A percentile compares a stretch with the other conserved stretches of the same genome.
Conservation (phyloP, 92 coral and sea anemone genomes). For the Zoanthus sociatus region DNA sequence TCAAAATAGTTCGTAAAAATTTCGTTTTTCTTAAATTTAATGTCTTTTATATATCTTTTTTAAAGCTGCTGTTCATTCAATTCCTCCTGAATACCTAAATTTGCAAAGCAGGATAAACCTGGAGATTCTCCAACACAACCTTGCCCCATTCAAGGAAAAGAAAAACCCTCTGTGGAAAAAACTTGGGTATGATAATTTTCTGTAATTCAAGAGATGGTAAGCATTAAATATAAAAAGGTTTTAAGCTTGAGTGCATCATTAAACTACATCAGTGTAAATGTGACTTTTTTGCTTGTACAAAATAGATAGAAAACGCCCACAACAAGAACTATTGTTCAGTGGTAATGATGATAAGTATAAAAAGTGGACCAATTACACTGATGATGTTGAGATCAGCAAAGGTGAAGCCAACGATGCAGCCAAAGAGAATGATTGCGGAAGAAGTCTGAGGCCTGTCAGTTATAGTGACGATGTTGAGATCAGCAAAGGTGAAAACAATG, state of each 20-base stretch:
- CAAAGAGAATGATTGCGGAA: slow-evolving; percentile 9
- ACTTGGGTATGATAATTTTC: not conserved
- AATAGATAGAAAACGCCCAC: slow-evolving; percentile 1
- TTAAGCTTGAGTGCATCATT: slow-evolving; percentile 4
- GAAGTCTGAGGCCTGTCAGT: too few species aligned
- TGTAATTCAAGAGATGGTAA: not conserved
- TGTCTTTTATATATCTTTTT: not conserved
- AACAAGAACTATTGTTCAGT: too few species aligned
- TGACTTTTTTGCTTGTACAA: slow-evolving; percentile 11
- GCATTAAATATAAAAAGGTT: slow-evolving; percentile 3
- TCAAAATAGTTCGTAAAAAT: not conserved
- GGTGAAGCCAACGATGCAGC: slow-evolving; percentile 8
- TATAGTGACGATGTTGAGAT: too few species aligned
- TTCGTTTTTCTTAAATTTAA: not conserved
- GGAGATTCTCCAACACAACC: slow-evolving; percentile 1
- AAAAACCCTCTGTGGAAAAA: slow-evolving; percentile 10
- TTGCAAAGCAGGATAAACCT: not conserved
- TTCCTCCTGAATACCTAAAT: slow-evolving; percentile 4
- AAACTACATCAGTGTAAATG: not conserved
- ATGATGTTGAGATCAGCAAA: not conserved
- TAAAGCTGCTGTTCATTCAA: not conserved
- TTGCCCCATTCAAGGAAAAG: slow-evolving; percentile 2
- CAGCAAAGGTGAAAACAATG: too few species aligned
- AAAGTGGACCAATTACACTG: not conserved
- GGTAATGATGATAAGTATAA: not conserved